A percentile compares a stretch with the other conserved stretches of the same genome.
These are phyloP conservation scores for Lagopus muta DNA, from an alignment of 2,113 vertebrate species.

Conservation along the genomic window DNA sequence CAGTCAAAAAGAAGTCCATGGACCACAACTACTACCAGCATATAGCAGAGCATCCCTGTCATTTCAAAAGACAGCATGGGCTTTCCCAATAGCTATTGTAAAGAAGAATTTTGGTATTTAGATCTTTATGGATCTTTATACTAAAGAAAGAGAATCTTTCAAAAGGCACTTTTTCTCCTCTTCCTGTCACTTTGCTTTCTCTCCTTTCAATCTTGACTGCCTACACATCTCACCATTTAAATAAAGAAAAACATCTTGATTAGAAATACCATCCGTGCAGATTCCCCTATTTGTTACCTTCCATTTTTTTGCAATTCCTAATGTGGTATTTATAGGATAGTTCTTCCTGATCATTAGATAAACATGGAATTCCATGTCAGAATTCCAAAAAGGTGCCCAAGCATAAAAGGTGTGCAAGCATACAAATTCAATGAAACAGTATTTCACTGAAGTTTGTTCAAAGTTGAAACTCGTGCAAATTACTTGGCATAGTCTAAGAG, in stretches of 20 bases:
- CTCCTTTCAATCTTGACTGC: background rate
- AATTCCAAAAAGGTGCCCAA: background rate
- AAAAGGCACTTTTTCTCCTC: background rate
- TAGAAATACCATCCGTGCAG: background rate
- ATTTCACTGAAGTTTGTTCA: background rate
- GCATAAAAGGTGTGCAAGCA: background rate
- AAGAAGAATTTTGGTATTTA: background rate
- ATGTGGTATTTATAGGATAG: background rate
- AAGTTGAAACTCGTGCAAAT: background rate
- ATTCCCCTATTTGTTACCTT: background rate
- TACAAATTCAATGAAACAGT: background rate
- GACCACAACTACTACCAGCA: background rate
- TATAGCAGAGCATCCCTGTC: background rate
- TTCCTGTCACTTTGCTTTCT: background rate
- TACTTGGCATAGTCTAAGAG: background rate
- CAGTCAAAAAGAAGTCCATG: background rate
- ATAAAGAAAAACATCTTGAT: background rate
- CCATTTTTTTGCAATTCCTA: background rate
- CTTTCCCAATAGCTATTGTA: background rate
- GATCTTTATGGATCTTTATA: background rate
- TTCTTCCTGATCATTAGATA: background rate
- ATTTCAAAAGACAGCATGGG: background rate
- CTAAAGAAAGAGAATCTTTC: background rate
- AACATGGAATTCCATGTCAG: background rate
- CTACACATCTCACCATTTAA: background rate